Evolutionary conservation across 2,888 invertebrate species (phyloP).

Genomic region (Metacarcinus magister): DNA sequence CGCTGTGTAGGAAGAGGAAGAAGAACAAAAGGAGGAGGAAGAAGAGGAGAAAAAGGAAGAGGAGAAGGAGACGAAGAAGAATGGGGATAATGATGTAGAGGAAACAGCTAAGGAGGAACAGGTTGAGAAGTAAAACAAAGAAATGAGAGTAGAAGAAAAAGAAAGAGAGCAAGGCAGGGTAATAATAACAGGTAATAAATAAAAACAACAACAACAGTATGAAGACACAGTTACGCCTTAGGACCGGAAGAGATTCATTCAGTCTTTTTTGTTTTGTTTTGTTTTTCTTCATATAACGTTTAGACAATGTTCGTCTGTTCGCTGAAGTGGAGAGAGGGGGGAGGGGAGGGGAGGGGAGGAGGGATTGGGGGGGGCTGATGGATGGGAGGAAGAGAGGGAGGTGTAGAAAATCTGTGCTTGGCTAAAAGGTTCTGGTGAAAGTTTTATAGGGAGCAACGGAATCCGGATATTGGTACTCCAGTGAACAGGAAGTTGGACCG

Average conservation of each 20-base stretch:
- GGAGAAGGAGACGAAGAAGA: not conserved
- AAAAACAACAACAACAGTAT: not conserved
- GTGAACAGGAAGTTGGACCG: not conserved
- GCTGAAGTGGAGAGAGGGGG: not conserved
- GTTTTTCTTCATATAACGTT: too few relatives aligned
- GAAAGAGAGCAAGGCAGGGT: too few relatives aligned
- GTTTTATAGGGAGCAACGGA: not conserved
- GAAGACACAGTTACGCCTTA: not conserved
- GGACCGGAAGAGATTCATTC: not conserved
- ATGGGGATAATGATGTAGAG: not conserved
- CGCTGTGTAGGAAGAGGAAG: not conserved
- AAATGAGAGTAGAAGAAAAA: too few relatives aligned
- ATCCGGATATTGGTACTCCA: not conserved
- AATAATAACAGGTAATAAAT: too few relatives aligned
- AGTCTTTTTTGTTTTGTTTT: not conserved
- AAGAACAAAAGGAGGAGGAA: not conserved
- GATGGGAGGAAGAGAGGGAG: not conserved
- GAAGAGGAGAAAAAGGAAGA: not conserved
- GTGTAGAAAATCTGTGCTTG: conserved; percentile 13
- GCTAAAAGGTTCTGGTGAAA: conserved; percentile 5
- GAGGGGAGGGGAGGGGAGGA: not conserved
- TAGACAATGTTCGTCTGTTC: not conserved
- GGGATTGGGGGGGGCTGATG: not conserved
- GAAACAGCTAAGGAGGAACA: too few relatives aligned
- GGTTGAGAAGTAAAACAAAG: too few relatives aligned